Conservation (phyloP, 2,888 invertebrate genomes). For the Cabera pusaria region DNA sequence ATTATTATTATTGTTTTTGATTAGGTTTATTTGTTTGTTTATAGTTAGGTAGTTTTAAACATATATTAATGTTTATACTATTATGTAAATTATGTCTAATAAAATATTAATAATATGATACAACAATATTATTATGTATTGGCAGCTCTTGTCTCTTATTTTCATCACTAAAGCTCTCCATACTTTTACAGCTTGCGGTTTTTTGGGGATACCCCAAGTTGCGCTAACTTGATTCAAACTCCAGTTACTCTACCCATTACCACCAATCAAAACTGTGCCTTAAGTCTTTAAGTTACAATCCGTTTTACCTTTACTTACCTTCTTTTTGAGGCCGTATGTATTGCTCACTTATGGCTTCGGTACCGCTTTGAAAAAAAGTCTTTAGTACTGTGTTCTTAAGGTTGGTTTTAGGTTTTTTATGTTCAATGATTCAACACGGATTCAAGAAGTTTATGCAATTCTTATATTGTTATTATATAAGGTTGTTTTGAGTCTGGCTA, state of each 20-base stretch:
- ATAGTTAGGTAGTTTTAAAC: too few relatives aligned
- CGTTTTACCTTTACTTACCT: conserved; percentile 31
- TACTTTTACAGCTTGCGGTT: conserved; percentile 38
- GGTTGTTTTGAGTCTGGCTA: conserved; percentile 56
- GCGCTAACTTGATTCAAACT: conserved; percentile 71
- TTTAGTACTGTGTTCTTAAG: conserved; percentile 14
- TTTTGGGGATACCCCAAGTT: conserved; percentile 75
- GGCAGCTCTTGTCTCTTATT: too few relatives aligned
- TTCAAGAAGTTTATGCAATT: conserved; percentile 76
- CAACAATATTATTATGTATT: too few relatives aligned
- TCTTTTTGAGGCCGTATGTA: conserved; percentile 30
- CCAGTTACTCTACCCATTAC: conserved; percentile 33
- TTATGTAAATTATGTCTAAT: too few relatives aligned
- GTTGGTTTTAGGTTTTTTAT: conserved; percentile 28
- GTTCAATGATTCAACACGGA: conserved; percentile 50
- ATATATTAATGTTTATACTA: too few relatives aligned
- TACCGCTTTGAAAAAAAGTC: conserved; percentile 24
- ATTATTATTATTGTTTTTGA: too few relatives aligned
- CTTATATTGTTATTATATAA: conserved; percentile 81
- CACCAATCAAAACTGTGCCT: conserved; percentile 36
- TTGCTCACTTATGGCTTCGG: conserved; percentile 31
- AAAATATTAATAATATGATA: too few relatives aligned
- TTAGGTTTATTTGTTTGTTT: too few relatives aligned
- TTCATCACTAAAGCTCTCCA: too few relatives aligned
- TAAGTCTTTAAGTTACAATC: conserved; percentile 27